Percentiles rank a stretch among this genome's conserved stretches.
Evolutionary conservation across 2,888 invertebrate species (phyloP).

Genomic region (Cantharis nigra): DNA sequence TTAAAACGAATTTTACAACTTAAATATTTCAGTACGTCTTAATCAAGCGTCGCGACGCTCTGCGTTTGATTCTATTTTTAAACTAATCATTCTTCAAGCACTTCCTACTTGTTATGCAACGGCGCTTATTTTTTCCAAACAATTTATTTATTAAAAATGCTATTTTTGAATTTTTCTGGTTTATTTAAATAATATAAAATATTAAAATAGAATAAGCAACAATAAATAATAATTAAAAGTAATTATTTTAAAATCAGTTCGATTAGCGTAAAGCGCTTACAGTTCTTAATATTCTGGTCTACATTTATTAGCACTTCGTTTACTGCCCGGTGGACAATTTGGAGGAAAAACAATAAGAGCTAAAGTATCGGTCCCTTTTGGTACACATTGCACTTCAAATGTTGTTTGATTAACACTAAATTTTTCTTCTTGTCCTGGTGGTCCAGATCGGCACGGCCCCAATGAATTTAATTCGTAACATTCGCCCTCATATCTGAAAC

Average conservation of each 20-base stretch:
- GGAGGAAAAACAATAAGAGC: constrained; percentile 41
- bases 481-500: constrained; percentile 48
- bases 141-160: not conserved
- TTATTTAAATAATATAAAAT: not conserved
- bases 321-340: constrained; percentile 47
- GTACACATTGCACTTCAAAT: constrained; percentile 61
- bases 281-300: constrained; percentile 24
- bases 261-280: not conserved
- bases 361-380: constrained; percentile 45
- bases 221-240: not conserved
- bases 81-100: not conserved
- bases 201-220: not conserved
- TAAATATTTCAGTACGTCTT: not conserved
- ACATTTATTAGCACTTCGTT: constrained; percentile 43
- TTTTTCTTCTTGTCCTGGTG: constrained; percentile 53
- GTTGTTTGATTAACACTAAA: constrained; percentile 67
- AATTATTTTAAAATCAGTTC: not conserved
- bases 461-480: constrained; percentile 57
- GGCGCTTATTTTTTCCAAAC: not conserved
- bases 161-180: not conserved
- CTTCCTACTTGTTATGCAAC: constrained; percentile 24
- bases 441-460: constrained; percentile 56
- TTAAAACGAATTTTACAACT: not conserved
- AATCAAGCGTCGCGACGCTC: constrained; percentile 16
- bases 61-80: constrained; percentile 22